Evolutionary conservation across 1,140 invertebrate genomes (phyloP).

Genomic region (Drosophila burlai): DNA sequence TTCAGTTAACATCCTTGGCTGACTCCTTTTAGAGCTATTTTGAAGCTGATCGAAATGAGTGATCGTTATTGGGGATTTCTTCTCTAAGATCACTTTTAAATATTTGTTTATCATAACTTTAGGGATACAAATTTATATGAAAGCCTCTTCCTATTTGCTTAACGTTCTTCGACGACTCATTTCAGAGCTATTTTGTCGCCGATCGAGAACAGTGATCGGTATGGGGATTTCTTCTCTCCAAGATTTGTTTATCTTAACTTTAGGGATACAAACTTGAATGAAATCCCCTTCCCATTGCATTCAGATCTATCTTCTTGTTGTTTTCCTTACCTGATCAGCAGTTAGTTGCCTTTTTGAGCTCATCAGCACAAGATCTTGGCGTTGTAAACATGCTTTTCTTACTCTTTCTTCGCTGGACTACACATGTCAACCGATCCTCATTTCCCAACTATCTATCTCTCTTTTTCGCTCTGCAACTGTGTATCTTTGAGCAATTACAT

Average conservation of each 20-base stretch:
- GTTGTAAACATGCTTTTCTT: constrained; percentile 19
- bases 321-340: constrained; percentile 1
- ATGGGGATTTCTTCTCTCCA: not conserved
- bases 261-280: too few relatives aligned
- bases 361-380: constrained; percentile 15
- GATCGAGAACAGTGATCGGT: not conserved
- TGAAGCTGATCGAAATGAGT: too few relatives aligned
- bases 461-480: constrained; percentile 17
- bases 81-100: too few relatives aligned
- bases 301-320: not conserved
- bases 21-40: too few relatives aligned
- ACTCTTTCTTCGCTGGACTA: constrained; percentile 8
- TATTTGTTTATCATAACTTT: not conserved
- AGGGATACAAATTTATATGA: too few relatives aligned
- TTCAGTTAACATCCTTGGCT: too few relatives aligned
- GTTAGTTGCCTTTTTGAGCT: constrained; percentile 21
- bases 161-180: too few relatives aligned
- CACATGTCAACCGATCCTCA: constrained; percentile 37
- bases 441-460: not conserved
- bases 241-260: not conserved
- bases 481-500: constrained; percentile 75
- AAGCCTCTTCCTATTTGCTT: too few relatives aligned
- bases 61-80: too few relatives aligned
- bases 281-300: not conserved
- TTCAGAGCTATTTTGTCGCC: not conserved